phyloP scores from a whole-genome alignment of 1,140 invertebrate species.

The Chironomus striatipennis region DNA sequence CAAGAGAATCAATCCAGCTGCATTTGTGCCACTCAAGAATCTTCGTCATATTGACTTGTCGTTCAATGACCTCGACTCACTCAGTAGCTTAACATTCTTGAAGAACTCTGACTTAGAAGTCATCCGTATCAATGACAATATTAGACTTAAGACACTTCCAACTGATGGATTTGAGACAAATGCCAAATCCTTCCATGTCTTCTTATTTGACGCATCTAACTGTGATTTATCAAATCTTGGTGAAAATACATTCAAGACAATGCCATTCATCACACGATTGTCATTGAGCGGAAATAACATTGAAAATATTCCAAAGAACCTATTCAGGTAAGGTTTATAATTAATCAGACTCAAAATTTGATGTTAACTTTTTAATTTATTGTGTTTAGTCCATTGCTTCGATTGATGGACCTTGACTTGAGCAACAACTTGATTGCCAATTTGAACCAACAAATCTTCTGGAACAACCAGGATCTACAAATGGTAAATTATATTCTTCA shows the following conservation, averaged over 20 bases:
- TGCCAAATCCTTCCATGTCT: slow-evolving; percentile 50
- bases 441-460: slow-evolving; percentile 52
- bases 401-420: slow-evolving; percentile 55
- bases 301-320: slow-evolving; percentile 30
- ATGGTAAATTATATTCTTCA: slow-evolving; percentile 37
- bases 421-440: slow-evolving; percentile 54
- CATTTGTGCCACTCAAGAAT: slow-evolving; percentile 51
- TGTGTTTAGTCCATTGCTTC: slow-evolving; percentile 43
- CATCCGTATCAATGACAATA: slow-evolving; percentile 56
- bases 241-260: slow-evolving; percentile 52
- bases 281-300: slow-evolving; percentile 56
- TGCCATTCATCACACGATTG: slow-evolving; percentile 53
- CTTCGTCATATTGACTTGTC: slow-evolving; percentile 59
- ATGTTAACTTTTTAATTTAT: neutral
- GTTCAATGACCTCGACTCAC: slow-evolving; percentile 52
- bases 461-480: slow-evolving; percentile 48
- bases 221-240: slow-evolving; percentile 53
- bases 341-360: neutral
- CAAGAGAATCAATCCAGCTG: slow-evolving; percentile 53
- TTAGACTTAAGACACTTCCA: slow-evolving; percentile 49
- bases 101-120: slow-evolving; percentile 56
- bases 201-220: slow-evolving; percentile 56
- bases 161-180: slow-evolving; percentile 45
- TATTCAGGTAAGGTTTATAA: neutral
- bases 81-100: slow-evolving; percentile 54